Conservation (phyloP, 2,113 vertebrate species). For the Anoplopoma fimbria region DNA sequence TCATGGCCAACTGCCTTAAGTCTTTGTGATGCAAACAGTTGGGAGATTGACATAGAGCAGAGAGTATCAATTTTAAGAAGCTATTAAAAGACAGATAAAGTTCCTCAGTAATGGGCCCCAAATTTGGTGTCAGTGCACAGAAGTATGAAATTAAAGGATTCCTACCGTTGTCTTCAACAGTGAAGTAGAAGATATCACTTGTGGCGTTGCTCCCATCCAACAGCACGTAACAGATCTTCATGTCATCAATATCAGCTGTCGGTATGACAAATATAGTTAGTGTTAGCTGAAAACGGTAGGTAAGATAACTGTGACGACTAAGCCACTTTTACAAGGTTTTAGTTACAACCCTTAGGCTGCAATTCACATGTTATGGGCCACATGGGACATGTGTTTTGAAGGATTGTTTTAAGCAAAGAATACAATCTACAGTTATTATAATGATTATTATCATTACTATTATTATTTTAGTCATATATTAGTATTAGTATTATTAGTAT, state of each 20-base stretch:
- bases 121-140: slow-evolving; percentile 34
- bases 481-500: background rate
- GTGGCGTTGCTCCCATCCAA: slow-evolving; percentile 85
- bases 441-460: background rate
- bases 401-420: slow-evolving; percentile 3
- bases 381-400: slow-evolving; percentile 2
- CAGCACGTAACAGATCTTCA: slow-evolving; percentile 88
- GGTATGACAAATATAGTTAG: slow-evolving; percentile 42
- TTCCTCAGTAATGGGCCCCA: background rate
- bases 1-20: slow-evolving; percentile 75
- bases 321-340: slow-evolving; percentile 38
- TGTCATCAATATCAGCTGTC: slow-evolving; percentile 88
- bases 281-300: slow-evolving; percentile 26
- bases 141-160: slow-evolving; percentile 32
- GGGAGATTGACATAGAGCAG: slow-evolving; percentile 56
- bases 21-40: slow-evolving; percentile 79
- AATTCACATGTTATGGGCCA: slow-evolving; percentile 9
- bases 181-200: slow-evolving; percentile 90
- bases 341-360: slow-evolving; percentile 33
- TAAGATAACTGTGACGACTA: slow-evolving; percentile 14
- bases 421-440: background rate
- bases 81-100: slow-evolving; percentile 45
- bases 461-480: background rate
- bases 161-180: slow-evolving; percentile 89
- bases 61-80: slow-evolving; percentile 59